Conservation (phyloP, 2,888 invertebrate genomes). For the Agrochola lota region DNA sequence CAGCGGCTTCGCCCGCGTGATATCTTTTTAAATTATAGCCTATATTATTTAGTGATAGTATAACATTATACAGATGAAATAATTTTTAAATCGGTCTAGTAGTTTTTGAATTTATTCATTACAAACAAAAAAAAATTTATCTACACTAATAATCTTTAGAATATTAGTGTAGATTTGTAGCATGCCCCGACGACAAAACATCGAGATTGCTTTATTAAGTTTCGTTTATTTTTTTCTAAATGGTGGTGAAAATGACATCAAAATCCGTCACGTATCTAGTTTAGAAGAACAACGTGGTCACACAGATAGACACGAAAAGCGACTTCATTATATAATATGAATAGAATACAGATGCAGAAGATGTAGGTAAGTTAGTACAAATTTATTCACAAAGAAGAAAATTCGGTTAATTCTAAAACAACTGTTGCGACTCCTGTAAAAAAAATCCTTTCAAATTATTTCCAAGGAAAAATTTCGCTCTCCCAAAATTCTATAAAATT, state of each 20-base stretch:
- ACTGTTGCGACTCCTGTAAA: neutral
- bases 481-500: slow-evolving; percentile 11
- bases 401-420: neutral
- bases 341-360: neutral
- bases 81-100: too few species aligned
- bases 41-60: too few species aligned
- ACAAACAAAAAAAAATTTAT: too few species aligned
- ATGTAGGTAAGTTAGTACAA: neutral
- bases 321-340: neutral
- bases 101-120: too few species aligned
- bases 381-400: neutral
- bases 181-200: too few species aligned
- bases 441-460: slow-evolving; percentile 5
- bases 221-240: too few species aligned
- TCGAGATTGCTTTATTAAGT: too few species aligned
- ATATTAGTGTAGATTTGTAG: too few species aligned
- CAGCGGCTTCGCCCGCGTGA: too few species aligned
- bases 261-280: neutral
- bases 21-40: too few species aligned
- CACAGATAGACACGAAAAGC: neutral
- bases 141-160: too few species aligned
- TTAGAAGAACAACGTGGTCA: neutral
- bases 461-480: neutral
- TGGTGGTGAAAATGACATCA: neutral
- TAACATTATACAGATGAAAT: too few species aligned